Base-by-base conservation (phyloP, 2,797 vertebrate genomes). In the Clarias platycephalus region DNA sequence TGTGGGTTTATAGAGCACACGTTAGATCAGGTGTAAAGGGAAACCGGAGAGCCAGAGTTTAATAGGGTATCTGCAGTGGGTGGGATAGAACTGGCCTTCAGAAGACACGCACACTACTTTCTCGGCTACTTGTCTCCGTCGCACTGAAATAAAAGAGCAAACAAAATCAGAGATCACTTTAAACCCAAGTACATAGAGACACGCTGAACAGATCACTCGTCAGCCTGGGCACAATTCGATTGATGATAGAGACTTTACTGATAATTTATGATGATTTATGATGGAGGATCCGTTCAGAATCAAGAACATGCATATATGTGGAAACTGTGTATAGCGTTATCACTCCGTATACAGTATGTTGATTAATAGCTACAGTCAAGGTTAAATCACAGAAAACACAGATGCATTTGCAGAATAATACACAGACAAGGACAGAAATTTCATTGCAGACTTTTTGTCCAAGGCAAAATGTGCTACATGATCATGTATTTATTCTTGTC, bases 81-180 rank as follows among this genome's bases (percentile, higher is more conserved):
- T 80, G 37, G 79, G 81, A 49, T 58, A 34, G 74, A 68, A 86
- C 75, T 84, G 84, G 80, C 80, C 81, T 74, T 88, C 77, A 57
- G 81, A 84, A 81, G 70, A 84, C 63, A 67, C 4, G 75, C 84
- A 53, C 70, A 58, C 72, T 74, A 28, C 70, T 58, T 62, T 71
- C 55, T 9, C 80, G 74, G 81, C 85, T 87, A 88, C 75, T 87
- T 78, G 77, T 89, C 83, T 15, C 49, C 83, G 5, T 84, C 83
- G 66, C 83, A 84, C 89, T 90, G 70, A 80, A 88, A 82, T 4
- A 66, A 31, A 3, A 70, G 31, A 84, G 10, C 82, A 76, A 15
- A 70, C 40, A 53, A 64, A 37, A 83, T 49, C 28, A 83, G 24
- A 58, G 1, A 53, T 75, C 15, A 53, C 6, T 76, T 75, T 4